These are phyloP conservation scores for Cuniculus paca DNA, from an alignment of 2,797 vertebrate genomes.

Conservation along the genomic window DNA sequence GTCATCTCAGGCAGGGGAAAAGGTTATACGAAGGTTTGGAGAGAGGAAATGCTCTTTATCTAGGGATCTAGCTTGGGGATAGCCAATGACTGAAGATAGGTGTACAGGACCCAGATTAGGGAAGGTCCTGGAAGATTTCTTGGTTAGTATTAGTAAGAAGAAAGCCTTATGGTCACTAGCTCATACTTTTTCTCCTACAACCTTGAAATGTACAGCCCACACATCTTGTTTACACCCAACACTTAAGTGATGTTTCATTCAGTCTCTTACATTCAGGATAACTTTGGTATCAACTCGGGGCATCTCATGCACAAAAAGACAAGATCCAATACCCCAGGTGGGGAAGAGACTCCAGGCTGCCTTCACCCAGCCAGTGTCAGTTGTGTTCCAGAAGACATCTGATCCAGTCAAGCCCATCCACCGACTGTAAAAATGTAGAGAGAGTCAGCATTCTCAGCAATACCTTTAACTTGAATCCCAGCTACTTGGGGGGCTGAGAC, in stretches of 20 bases:
- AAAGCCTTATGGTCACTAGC: neutral
- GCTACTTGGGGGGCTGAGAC: neutral
- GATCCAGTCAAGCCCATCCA: slow-evolving; percentile 89
- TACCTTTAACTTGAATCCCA: neutral
- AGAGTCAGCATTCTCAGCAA: neutral
- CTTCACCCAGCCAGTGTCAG: slow-evolving; percentile 93
- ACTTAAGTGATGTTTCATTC: neutral
- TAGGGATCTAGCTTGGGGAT: neutral
- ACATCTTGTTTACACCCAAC: neutral
- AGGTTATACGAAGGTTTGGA: neutral
- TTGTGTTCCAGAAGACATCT: slow-evolving; percentile 92
- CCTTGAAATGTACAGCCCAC: neutral
- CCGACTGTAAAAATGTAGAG: slow-evolving; percentile 82
- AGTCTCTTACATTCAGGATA: slow-evolving; percentile 88
- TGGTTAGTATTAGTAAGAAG: neutral
- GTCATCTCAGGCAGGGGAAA: fast-evolving
- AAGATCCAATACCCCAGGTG: slow-evolving; percentile 91
- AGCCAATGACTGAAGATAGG: neutral
- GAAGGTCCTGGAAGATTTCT: neutral
- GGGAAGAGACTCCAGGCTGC: slow-evolving; percentile 90
- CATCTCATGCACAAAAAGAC: slow-evolving; percentile 90
- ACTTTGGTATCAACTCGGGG: slow-evolving; percentile 86
- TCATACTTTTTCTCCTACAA: neutral
- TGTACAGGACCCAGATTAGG: neutral
- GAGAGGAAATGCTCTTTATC: neutral